Evolutionary conservation across 2,113 vertebrate species (phyloP).

Genomic region (Microtus montanus): DNA sequence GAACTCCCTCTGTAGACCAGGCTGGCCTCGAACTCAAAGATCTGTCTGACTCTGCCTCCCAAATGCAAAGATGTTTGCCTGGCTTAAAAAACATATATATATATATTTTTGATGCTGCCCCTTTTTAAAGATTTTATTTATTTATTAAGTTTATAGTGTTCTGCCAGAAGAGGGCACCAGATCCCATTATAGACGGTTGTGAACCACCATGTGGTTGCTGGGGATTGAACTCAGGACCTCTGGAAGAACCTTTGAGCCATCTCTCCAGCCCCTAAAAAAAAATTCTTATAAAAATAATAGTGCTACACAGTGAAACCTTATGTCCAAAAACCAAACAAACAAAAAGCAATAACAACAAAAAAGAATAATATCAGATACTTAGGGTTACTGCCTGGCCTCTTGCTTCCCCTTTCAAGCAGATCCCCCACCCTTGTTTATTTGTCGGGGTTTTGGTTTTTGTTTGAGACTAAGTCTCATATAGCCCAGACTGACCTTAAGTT

Average conservation of each 20-base stretch:
- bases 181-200: too few species aligned
- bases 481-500: neutral
- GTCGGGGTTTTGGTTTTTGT: too few species aligned
- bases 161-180: too few species aligned
- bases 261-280: neutral
- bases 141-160: too few species aligned
- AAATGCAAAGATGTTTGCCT: neutral
- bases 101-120: neutral
- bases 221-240: too few species aligned
- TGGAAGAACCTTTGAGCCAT: too few species aligned
- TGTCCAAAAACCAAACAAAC: too few species aligned
- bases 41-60: neutral
- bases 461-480: neutral
- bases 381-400: neutral
- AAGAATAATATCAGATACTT: neutral
- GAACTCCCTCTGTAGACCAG: neutral
- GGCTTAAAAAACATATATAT: neutral
- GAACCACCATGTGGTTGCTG: too few species aligned
- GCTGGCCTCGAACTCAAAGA: neutral
- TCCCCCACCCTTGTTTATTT: neutral
- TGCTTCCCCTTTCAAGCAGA: neutral
- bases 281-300: neutral
- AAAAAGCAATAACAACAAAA: too few species aligned
- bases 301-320: too few species aligned
- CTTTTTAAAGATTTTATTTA: too few species aligned